A percentile compares a stretch with the other conserved stretches of the same genome.
Evolutionary conservation across 1,140 invertebrate genomes (phyloP).

Genomic region (Zaprionus taronus): DNA sequence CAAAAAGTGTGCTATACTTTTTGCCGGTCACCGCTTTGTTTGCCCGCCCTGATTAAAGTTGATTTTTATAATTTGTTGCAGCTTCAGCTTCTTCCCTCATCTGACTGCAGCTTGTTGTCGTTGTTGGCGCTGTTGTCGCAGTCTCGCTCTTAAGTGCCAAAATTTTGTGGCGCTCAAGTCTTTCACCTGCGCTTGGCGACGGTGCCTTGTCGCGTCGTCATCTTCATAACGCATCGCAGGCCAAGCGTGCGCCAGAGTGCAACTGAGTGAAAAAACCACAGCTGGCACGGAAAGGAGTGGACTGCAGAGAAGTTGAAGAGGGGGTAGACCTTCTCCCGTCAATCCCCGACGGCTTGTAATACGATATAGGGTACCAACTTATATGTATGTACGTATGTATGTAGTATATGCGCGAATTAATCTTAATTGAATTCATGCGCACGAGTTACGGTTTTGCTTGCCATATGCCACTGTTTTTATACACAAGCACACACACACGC

Average conservation of each 20-base stretch:
- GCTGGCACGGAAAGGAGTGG: constrained; percentile 36
- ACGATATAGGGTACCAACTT: constrained; percentile 41
- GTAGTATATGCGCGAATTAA: constrained; percentile 77
- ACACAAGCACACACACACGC: constrained; percentile 16
- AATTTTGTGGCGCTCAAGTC: constrained; percentile 66
- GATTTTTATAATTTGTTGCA: constrained; percentile 75
- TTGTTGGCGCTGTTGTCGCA: constrained; percentile 17
- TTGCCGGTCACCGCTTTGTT: constrained; percentile 52
- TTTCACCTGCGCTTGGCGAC: constrained; percentile 35
- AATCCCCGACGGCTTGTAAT: constrained; percentile 28
- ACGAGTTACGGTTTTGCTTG: constrained; percentile 44
- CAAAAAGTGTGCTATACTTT: constrained; percentile 47
- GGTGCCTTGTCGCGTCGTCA: constrained; percentile 21
- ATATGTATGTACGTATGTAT: not conserved
- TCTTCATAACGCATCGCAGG: constrained; percentile 75
- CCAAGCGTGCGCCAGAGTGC: constrained; percentile 71
- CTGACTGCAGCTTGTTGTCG: constrained; percentile 25
- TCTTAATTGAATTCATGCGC: constrained; percentile 80
- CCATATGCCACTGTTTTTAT: constrained; percentile 51
- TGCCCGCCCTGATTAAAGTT: constrained; percentile 74
- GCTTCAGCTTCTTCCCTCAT: constrained; percentile 49
- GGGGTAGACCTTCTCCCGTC: not conserved
- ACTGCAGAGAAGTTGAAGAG: not conserved
- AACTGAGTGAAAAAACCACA: constrained; percentile 76
- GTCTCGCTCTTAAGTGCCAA: constrained; percentile 67